phyloP scores from a whole-genome alignment of 2,888 invertebrate species.

The Alitta virens region DNA sequence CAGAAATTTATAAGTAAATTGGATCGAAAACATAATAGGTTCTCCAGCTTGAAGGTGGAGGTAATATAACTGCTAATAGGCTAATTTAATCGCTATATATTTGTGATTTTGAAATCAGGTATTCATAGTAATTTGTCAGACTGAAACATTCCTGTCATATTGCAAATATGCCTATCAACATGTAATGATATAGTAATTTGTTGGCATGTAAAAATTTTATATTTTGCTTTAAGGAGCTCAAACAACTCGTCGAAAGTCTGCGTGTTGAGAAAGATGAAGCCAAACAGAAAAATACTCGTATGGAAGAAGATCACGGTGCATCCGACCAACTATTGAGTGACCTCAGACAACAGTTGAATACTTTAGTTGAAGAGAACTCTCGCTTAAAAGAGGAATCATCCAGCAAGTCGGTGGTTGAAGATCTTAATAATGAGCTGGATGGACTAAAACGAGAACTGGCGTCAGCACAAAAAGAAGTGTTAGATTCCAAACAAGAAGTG shows the following conservation, averaged over 20 bases:
- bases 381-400: not conserved
- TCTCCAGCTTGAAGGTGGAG: too few species aligned
- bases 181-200: too few species aligned
- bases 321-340: too few species aligned
- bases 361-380: not conserved
- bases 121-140: too few species aligned
- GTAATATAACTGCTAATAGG: too few species aligned
- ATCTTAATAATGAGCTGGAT: not conserved
- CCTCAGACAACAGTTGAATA: not conserved
- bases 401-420: not conserved
- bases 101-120: too few species aligned
- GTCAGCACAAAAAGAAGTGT: not conserved
- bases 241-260: not conserved
- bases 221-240: not conserved
- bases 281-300: not conserved
- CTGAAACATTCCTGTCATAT: too few species aligned
- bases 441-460: not conserved
- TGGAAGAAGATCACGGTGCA: not conserved
- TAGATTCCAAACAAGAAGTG: not conserved
- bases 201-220: too few species aligned
- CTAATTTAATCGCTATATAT: too few species aligned
- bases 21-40: too few species aligned
- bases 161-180: too few species aligned
- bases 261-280: not conserved
- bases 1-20: too few species aligned